These are phyloP conservation scores for Pseudococcus viburni DNA, from an alignment of 2,888 invertebrate species.

Conservation along the genomic window DNA sequence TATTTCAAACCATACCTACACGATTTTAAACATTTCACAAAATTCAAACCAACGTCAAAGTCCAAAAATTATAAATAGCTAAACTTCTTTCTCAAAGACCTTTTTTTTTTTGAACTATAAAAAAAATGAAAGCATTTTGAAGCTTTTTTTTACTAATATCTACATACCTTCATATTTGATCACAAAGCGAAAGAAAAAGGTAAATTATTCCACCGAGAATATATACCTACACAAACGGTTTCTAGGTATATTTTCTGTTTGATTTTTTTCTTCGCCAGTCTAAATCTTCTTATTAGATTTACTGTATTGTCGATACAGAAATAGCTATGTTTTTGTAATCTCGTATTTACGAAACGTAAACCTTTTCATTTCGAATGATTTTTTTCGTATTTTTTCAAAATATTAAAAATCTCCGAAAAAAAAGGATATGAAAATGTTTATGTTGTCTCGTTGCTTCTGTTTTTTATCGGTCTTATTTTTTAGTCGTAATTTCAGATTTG, in stretches of 20 bases:
- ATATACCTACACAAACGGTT: not conserved
- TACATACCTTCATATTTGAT: not conserved
- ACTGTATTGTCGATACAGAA: not conserved
- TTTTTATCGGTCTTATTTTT: no score
- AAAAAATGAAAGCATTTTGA: not conserved
- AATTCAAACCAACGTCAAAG: not conserved
- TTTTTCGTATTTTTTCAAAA: not conserved
- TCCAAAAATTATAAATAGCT: not conserved
- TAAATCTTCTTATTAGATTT: slow-evolving; percentile 2
- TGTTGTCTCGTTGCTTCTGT: no score
- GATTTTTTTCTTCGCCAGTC: not conserved
- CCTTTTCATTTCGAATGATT: not conserved
- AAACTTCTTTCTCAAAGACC: not conserved
- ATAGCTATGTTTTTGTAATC: not conserved
- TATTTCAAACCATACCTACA: no score
- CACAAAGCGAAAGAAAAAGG: not conserved
- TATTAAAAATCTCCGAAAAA: no score
- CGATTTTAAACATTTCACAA: not conserved
- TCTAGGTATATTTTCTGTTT: not conserved
- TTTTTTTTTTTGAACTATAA: not conserved
- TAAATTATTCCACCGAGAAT: not conserved
- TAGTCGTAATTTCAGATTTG: no score
- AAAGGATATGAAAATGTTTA: no score
- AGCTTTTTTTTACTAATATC: not conserved
- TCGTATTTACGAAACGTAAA: not conserved